These are phyloP conservation scores for Craterocephalus amniculus DNA, from an alignment of 2,797 vertebrate species.

Conservation along the genomic window DNA sequence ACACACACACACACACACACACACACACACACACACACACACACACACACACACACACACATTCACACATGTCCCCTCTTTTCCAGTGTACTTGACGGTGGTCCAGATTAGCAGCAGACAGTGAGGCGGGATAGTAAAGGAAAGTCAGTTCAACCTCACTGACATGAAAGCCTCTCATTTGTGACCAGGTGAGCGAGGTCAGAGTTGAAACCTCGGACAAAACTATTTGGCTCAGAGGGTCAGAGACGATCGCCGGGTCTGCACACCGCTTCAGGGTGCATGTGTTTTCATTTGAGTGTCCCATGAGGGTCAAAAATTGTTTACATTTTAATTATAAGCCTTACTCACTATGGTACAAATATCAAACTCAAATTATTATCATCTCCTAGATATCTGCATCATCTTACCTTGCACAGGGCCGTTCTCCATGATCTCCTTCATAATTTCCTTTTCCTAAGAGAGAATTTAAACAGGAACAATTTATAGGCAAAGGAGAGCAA, in stretches of 20 bases:
- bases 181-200: constrained; percentile 41
- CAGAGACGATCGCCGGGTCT: constrained; percentile 43
- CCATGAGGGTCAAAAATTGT: background rate
- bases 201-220: constrained; percentile 54
- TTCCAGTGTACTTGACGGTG: constrained; percentile 55
- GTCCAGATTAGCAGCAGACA: constrained; percentile 63
- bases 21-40: constrained; percentile 13
- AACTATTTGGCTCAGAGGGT: constrained; percentile 39
- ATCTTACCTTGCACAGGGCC: constrained; percentile 94
- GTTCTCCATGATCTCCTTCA: constrained; percentile 97
- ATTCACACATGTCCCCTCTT: constrained; percentile 4
- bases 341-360: constrained; percentile 11
- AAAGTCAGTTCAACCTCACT: constrained; percentile 24
- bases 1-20: constrained; percentile 17
- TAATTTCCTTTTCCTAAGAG: constrained; percentile 94
- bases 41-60: background rate
- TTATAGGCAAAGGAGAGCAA: constrained; percentile 32
- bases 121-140: constrained; percentile 29
- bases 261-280: constrained; percentile 14
- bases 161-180: constrained; percentile 38
- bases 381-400: constrained; percentile 11
- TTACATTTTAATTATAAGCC: background rate
- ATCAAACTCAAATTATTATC: constrained; percentile 2
- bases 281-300: constrained; percentile 21
- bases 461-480: constrained; percentile 26